These are phyloP conservation scores for Fopius arisanus DNA, from an alignment of 1,140 invertebrate species.

Conservation along the genomic window DNA sequence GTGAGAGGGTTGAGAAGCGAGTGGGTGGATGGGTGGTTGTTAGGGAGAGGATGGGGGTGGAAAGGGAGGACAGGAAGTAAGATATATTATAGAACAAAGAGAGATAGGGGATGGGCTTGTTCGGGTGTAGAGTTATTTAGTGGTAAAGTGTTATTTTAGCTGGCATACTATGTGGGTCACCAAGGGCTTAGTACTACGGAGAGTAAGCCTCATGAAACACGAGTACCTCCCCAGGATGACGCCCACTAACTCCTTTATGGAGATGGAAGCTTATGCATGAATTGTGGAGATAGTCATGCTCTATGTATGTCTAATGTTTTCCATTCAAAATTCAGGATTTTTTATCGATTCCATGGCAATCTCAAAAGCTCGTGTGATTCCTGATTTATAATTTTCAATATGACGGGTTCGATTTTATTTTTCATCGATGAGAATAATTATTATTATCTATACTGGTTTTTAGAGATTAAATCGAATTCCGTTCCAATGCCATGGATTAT, in stretches of 20 bases:
- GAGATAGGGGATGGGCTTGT: slow-evolving; percentile 3
- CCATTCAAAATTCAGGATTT: neutral
- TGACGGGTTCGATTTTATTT: too few relatives aligned
- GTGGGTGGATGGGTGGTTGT: too few relatives aligned
- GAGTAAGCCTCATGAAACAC: slow-evolving; percentile 54
- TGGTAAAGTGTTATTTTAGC: slow-evolving; percentile 38
- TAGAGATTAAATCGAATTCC: too few relatives aligned
- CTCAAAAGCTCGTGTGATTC: neutral
- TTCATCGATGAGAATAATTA: too few relatives aligned
- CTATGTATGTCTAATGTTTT: neutral
- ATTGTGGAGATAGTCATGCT: slow-evolving; percentile 42
- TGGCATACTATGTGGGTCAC: slow-evolving; percentile 50
- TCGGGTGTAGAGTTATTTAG: slow-evolving; percentile 36
- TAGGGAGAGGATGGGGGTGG: too few relatives aligned
- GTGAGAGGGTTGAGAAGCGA: too few relatives aligned
- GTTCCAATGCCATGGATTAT: too few relatives aligned
- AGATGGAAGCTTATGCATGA: slow-evolving; percentile 60
- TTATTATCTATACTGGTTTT: too few relatives aligned
- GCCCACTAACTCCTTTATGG: slow-evolving; percentile 53
- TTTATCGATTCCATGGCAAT: neutral
- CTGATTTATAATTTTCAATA: neutral
- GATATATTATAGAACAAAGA: slow-evolving; percentile 5
- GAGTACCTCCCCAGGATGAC: slow-evolving; percentile 50
- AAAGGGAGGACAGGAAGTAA: neutral
- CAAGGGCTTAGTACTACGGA: slow-evolving; percentile 43